Percentiles rank a stretch among this genome's conserved stretches.
Evolutionary conservation across 2,888 invertebrate genomes (phyloP).

Genomic region (Lepidocyrtinus sp.): DNA sequence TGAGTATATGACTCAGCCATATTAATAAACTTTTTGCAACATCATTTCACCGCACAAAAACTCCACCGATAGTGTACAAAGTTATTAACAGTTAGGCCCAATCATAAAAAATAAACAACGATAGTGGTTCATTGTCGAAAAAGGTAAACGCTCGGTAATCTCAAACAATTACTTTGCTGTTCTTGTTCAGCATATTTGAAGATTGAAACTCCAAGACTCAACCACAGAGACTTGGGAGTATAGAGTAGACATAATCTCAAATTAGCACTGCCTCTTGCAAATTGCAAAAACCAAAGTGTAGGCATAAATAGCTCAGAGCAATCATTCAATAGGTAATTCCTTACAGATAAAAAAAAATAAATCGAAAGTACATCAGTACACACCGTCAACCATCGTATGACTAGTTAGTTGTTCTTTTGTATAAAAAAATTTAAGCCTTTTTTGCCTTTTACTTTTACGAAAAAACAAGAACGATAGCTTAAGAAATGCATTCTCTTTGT

Average conservation of each 20-base stretch:
- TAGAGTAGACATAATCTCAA: background rate
- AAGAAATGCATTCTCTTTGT: too few relatives aligned
- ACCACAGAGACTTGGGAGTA: background rate
- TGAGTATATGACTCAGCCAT: background rate
- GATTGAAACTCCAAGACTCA: too few relatives aligned
- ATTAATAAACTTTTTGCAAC: background rate
- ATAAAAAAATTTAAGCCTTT: background rate
- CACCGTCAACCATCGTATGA: background rate
- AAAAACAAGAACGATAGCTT: background rate
- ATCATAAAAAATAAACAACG: constrained; percentile 2
- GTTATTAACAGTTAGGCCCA: background rate
- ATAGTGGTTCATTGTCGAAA: background rate
- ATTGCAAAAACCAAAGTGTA: too few relatives aligned
- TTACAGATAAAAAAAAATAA: background rate
- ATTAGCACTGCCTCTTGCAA: too few relatives aligned
- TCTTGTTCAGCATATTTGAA: too few relatives aligned
- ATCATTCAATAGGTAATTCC: too few relatives aligned
- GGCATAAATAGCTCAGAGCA: too few relatives aligned
- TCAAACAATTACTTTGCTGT: background rate
- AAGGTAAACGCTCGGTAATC: background rate
- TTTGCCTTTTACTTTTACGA: background rate
- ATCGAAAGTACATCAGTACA: background rate
- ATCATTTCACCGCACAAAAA: background rate
- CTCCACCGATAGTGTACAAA: background rate
- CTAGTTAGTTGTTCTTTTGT: background rate